Conservation (phyloP, 2,888 invertebrate genomes). For the Philaethria dido region DNA sequence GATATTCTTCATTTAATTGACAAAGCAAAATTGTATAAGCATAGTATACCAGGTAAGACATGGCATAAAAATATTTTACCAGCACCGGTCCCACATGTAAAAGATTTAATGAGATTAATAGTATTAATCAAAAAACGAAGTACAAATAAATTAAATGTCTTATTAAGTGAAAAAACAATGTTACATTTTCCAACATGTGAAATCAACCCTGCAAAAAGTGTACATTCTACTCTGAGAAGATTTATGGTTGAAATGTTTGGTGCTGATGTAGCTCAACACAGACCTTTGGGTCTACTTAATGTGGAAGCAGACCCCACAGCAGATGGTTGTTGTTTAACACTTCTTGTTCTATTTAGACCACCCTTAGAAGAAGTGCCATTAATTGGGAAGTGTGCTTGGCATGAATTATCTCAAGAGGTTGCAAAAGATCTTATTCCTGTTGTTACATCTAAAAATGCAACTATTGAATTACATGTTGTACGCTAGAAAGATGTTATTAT, state of each 20-base stretch:
- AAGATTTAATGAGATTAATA: conserved; percentile 90
- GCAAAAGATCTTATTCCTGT: conserved; percentile 87
- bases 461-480: conserved; percentile 92
- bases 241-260: conserved; percentile 97
- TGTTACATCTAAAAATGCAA: conserved; percentile 89
- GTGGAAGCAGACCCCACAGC: conserved; percentile 86
- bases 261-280: conserved; percentile 92
- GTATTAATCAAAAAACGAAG: conserved; percentile 91
- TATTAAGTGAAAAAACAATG: conserved; percentile 92
- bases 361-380: conserved; percentile 94
- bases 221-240: conserved; percentile 93
- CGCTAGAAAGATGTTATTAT: conserved; percentile 74
- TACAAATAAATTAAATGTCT: conserved; percentile 92
- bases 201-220: conserved; percentile 92
- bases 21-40: conserved; percentile 85
- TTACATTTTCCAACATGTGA: conserved; percentile 95
- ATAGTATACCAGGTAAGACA: conserved; percentile 56
- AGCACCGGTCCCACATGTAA: conserved; percentile 86
- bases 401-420: conserved; percentile 88
- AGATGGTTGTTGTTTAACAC: conserved; percentile 92
- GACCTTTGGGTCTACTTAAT: conserved; percentile 91
- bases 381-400: conserved; percentile 95
- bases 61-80: conserved; percentile 91
- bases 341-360: conserved; percentile 92
- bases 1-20: conserved; percentile 93